phyloP scores from a whole-genome alignment of 2,113 vertebrate species.

The Oxyruncus cristatus region DNA sequence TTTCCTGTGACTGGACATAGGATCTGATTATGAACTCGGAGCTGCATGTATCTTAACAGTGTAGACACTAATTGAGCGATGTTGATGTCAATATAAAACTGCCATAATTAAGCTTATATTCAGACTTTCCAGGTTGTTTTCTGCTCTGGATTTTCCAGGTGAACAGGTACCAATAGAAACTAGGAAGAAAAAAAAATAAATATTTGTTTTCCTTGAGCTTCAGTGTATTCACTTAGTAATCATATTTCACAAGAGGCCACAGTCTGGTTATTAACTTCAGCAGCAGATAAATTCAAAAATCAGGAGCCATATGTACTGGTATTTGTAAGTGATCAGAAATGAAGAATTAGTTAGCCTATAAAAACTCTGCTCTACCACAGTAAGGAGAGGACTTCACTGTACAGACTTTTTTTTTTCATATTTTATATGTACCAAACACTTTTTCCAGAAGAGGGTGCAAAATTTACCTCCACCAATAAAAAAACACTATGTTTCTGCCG shows the following conservation, averaged over 20 bases:
- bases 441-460: conserved; percentile 69
- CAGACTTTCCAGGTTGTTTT: neutral
- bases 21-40: neutral
- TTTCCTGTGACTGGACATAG: neutral
- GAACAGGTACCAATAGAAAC: neutral
- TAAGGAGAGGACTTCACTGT: neutral
- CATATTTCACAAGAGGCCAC: neutral
- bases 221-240: neutral
- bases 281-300: neutral
- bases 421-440: neutral
- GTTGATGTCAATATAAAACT: neutral
- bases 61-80: rapidly evolving
- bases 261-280: neutral
- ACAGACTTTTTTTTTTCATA: rapidly evolving
- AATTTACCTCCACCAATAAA: neutral
- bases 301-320: neutral
- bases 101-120: neutral
- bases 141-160: neutral
- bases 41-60: neutral
- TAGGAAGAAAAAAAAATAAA: neutral
- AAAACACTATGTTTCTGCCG: neutral
- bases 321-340: neutral
- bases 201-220: neutral
- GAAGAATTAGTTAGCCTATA: neutral
- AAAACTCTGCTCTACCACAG: neutral